phyloP scores from a whole-genome alignment of 23 tunicate genomes.

The Corella eumyota region DNA sequence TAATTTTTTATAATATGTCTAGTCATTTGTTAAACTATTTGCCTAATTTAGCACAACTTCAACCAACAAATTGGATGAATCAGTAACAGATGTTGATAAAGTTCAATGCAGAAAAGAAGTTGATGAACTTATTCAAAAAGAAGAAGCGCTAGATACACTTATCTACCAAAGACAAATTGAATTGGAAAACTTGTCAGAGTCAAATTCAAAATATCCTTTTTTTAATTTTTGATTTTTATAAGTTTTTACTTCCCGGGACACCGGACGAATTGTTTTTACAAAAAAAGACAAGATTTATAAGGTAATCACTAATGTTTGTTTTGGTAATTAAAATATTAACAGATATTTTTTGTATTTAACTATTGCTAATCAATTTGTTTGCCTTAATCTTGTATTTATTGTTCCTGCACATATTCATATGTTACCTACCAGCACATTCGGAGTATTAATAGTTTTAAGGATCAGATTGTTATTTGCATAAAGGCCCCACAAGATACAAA shows the following conservation, averaged over 20 bases:
- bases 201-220: constrained; percentile 89
- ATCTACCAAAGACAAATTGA: constrained; percentile 61
- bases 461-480: constrained; percentile 85
- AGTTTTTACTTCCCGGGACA: too few species aligned
- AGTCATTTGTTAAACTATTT: background rate
- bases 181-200: constrained; percentile 61
- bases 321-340: too few species aligned
- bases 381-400: too few species aligned
- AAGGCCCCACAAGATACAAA: constrained; percentile 98
- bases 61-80: background rate
- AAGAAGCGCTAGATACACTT: constrained; percentile 39
- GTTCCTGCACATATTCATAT: constrained; percentile 38
- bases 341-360: too few species aligned
- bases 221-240: background rate
- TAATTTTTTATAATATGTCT: background rate
- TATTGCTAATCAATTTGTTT: too few species aligned
- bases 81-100: background rate
- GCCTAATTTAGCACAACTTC: background rate
- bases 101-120: background rate
- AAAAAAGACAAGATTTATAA: too few species aligned
- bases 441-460: constrained; percentile 46
- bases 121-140: constrained; percentile 20
- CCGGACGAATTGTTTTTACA: too few species aligned
- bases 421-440: constrained; percentile 89
- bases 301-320: too few species aligned